These are phyloP conservation scores for Sorex araneus DNA, from an alignment of 2,113 vertebrate genomes.

Conservation along the genomic window DNA sequence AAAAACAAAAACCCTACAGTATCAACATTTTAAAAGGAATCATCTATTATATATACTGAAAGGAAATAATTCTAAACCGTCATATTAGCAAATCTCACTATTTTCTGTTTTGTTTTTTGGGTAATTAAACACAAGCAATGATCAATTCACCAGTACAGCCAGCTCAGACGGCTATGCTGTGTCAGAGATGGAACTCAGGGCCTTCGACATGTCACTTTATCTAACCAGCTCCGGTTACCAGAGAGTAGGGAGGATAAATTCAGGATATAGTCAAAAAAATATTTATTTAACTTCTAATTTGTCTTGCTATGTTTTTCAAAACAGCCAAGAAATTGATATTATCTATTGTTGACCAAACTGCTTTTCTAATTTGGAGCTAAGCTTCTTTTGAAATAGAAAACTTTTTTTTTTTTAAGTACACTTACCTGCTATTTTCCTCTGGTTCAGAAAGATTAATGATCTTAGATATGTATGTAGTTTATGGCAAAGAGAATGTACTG, in stretches of 20 bases:
- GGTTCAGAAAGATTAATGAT: constrained; percentile 9
- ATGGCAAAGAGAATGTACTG: neutral
- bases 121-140: too few relatives aligned
- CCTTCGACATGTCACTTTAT: too few relatives aligned
- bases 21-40: constrained; percentile 36
- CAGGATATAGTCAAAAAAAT: neutral
- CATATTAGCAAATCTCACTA: constrained; percentile 13
- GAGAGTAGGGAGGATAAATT: neutral
- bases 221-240: too few relatives aligned
- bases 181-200: too few relatives aligned
- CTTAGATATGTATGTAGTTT: neutral
- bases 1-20: neutral
- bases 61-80: constrained; percentile 3
- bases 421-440: constrained; percentile 10
- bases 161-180: too few relatives aligned
- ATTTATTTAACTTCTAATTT: constrained; percentile 28
- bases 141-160: too few relatives aligned
- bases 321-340: neutral
- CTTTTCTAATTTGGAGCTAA: neutral
- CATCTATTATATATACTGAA: constrained; percentile 46
- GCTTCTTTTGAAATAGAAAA: constrained; percentile 58
- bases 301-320: neutral
- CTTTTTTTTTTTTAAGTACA: neutral
- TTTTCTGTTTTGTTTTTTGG: neutral
- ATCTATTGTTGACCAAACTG: constrained; percentile 5